phyloP scores from a whole-genome alignment of 2,113 vertebrate genomes.

The Melanerpes formicivorus region DNA sequence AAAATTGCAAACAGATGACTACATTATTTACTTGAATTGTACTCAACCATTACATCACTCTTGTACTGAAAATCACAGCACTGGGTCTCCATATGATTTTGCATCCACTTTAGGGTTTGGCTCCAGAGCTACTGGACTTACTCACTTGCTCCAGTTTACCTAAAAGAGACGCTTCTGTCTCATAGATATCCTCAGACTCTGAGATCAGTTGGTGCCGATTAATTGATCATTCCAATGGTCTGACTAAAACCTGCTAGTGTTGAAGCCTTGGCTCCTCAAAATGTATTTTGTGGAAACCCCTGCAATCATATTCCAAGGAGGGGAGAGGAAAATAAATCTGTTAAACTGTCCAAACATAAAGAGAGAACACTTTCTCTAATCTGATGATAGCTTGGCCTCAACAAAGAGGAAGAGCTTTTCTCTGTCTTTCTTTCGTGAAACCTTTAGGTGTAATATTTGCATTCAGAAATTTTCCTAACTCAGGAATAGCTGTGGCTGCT shows the following conservation, averaged over 20 bases:
- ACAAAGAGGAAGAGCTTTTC: neutral
- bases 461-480: slow-evolving; percentile 1
- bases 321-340: slow-evolving; percentile 28
- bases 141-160: slow-evolving; percentile 65
- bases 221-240: slow-evolving; percentile 36
- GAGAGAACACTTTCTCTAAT: slow-evolving; percentile 41
- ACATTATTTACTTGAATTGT: slow-evolving; percentile 62
- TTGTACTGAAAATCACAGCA: slow-evolving; percentile 49
- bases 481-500: neutral
- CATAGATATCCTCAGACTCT: slow-evolving; percentile 53
- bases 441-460: neutral
- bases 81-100: slow-evolving; percentile 58
- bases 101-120: slow-evolving; percentile 73
- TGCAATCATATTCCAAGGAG: slow-evolving; percentile 22
- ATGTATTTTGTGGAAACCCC: slow-evolving; percentile 56
- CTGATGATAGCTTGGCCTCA: slow-evolving; percentile 12
- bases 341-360: slow-evolving; percentile 41
- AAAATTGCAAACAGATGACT: slow-evolving; percentile 72
- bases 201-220: slow-evolving; percentile 51
- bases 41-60: slow-evolving; percentile 74
- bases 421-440: neutral
- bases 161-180: slow-evolving; percentile 54
- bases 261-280: slow-evolving; percentile 48
- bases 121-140: slow-evolving; percentile 67
- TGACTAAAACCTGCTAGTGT: slow-evolving; percentile 52